Evolutionary conservation across 2,888 invertebrate species (phyloP), one percentile per base, ranked within the genome.

Genomic region (Syritta pipiens): DNA sequence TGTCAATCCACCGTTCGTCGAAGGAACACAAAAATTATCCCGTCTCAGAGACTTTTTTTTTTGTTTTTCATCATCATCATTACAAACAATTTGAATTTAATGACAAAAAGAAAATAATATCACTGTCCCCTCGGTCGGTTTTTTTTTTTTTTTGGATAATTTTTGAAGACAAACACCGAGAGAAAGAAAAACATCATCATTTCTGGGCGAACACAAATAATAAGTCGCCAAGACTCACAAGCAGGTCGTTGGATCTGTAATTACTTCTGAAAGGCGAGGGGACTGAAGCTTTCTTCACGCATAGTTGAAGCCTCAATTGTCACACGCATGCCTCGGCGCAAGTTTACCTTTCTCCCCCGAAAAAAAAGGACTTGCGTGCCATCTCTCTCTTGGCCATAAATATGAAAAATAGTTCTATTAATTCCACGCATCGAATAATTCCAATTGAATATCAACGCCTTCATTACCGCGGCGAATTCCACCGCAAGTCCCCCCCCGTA

Each of bases 381-480:
- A 30, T 49, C 57, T 62, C 57, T 62, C 24, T n/a, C n/a, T n/a
- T n/a, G n/a, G n/a, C n/a, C 44, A 79, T 74, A 62, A 74, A 67
- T 79, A 72, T 68, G 62, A 72, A 79, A 67, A 68, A 79, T 74
- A 55, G 42, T 68, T 79, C 44, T 67, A 68, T 79, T 79, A 74
- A 79, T 79, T 74, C 79, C 79, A 74, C 79, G 74, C 79, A 79
- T 79, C 74, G 62, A 74, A 74, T 68, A 68, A 79, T 74, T 79
- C 62, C 79, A 74, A 79, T 79, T 79, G 67, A 79, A 59, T 72
- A 74, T 79, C 74, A 79, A 72, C 79, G 79, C 79, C 67, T 79
- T 51, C 74, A 62, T 79, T 79, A 49, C 37, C 19, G 32, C 24
- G 20, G 24, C 46, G 30, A 65, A 59, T 77, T 65, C 65, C 71